Evolutionary conservation across 2,797 vertebrate species (phyloP).

Genomic region (Rhabdophis nuchalis): DNA sequence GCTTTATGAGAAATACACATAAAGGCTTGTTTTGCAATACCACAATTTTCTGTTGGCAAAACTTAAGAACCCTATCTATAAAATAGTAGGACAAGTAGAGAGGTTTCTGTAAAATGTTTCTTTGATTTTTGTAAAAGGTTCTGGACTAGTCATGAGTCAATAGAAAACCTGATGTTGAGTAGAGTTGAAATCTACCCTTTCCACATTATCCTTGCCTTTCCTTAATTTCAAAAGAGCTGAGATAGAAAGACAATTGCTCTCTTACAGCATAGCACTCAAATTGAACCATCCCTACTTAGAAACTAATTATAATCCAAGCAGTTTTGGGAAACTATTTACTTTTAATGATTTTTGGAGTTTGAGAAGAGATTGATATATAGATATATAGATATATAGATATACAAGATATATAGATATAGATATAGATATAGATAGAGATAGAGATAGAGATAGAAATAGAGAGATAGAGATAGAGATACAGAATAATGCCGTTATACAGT

Average conservation of each 20-base stretch:
- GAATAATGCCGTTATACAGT: not conserved
- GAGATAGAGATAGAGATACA: not conserved
- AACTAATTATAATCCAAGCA: not conserved
- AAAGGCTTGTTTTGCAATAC: not conserved
- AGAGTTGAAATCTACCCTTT: not conserved
- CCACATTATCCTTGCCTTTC: not conserved
- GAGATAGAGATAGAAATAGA: not conserved
- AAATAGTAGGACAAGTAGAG: not conserved
- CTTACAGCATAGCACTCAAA: not conserved
- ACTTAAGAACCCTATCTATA: not conserved
- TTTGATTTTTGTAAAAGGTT: not conserved
- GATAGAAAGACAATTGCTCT: not conserved
- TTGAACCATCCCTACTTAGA: not conserved
- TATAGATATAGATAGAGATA: not conserved
- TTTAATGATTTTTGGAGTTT: not conserved
- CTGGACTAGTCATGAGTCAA: too few relatives aligned
- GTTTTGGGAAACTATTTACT: slow-evolving; percentile 8
- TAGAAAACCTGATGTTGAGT: not conserved
- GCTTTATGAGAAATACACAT: not conserved
- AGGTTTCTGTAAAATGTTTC: not conserved
- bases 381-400: not conserved
- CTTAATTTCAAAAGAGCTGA: not conserved
- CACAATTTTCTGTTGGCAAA: not conserved
- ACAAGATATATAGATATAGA: too few relatives aligned
- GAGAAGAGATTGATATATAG: not conserved